Evolutionary conservation across 2,888 invertebrate genomes (phyloP), one percentile per base, ranked within the genome.

Genomic region (Abrostola triplasia): DNA sequence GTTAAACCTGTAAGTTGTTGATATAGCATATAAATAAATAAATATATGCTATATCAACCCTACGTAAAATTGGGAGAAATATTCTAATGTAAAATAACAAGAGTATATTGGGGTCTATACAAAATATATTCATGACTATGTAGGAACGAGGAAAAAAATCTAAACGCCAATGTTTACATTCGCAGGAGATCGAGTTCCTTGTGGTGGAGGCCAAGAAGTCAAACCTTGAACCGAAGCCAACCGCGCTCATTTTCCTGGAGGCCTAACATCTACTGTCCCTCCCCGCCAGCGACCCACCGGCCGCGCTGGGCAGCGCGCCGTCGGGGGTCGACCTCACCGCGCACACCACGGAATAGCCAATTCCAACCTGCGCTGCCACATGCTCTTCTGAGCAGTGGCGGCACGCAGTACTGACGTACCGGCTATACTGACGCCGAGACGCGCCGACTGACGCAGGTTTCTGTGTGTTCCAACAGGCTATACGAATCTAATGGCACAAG

Each of bases 191-290:
- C 92, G 98, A 98, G 95, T 98, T 99, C 95, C 96, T 98, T 87
- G 98, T 99, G 80, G 97, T 98, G 77, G 98, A 98, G 95, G 98
- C 98, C 81, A 98, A 98, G 94, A 98, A 98, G 93, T 98, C 98
- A 84, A 98, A 98, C 92, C 95, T 98, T 93, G 98, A 98, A 95
- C 98, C 98, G 84, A 98, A 98, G 95, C 98, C 98, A 80, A 98
- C 98, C 85, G 98, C 98, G 79, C 95, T 98, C 75, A 98, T 98
- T 93, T 98, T 98, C 95, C 95, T 98, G 95, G 98, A 98, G 95
- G 97, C 98, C 96, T 98, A 98, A 97, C 98, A 97, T 96, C 96
- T 97, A 96, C 97, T 97, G 93, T 96, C 97, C 96, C 97, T 97
- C 96, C 97, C 97, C 96, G 96, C 96, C 96, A 97, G 96, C 95